Percentiles rank a stretch among this genome's conserved stretches.
Conservation (phyloP, 2,888 invertebrate species). For the Amblyjoppa proteus region DNA sequence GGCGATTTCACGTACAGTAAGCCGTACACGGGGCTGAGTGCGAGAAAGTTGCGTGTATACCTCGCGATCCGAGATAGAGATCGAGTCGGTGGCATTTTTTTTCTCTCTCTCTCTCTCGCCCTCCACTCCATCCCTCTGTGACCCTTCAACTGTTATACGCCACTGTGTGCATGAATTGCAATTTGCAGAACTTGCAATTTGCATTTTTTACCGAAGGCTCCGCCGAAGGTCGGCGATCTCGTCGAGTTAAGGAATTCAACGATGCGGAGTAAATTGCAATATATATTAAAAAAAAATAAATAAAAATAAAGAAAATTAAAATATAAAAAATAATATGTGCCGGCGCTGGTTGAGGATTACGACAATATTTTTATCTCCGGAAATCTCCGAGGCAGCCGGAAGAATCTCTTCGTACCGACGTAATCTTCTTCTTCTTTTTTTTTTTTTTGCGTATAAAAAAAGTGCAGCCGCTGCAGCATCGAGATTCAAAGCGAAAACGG, state of each 20-base stretch:
- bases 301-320: too few species aligned
- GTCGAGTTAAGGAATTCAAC: neutral
- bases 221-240: neutral
- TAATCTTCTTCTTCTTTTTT: too few species aligned
- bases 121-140: neutral
- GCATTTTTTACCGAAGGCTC: conserved; percentile 23
- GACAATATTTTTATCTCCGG: too few species aligned
- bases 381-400: too few species aligned
- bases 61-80: conserved; percentile 44
- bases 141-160: conserved; percentile 15
- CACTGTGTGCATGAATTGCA: conserved; percentile 31
- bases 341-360: too few species aligned
- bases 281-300: neutral
- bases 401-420: too few species aligned
- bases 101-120: neutral
- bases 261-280: neutral
- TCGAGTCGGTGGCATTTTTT: conserved; percentile 40
- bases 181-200: conserved; percentile 27
- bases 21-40: conserved; percentile 19
- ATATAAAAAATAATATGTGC: too few species aligned
- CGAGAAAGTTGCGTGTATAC: conserved; percentile 51
- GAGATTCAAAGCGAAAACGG: neutral
- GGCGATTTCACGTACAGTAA: conserved; percentile 33
- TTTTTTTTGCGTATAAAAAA: neutral
- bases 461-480: neutral